Evolutionary conservation across 1,140 invertebrate species (phyloP).

Genomic region (Drosophila asahinai): DNA sequence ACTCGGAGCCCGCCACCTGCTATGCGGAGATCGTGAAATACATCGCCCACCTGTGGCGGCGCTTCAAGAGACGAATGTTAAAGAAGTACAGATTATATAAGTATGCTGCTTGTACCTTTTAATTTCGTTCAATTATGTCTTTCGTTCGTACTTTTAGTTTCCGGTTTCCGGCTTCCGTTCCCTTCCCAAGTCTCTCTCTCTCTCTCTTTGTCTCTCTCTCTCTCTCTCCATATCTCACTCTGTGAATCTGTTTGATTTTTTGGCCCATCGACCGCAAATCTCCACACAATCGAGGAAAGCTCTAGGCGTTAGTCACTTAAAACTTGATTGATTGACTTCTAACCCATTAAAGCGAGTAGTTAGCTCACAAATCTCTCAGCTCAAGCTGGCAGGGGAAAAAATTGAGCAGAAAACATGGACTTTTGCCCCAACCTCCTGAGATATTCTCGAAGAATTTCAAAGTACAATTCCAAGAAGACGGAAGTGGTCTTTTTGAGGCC

Average conservation of each 20-base stretch:
- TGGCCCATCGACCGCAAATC: slow-evolving; percentile 17
- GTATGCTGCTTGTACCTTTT: slow-evolving; percentile 85
- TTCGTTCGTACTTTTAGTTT: slow-evolving; percentile 57
- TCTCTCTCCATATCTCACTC: slow-evolving; percentile 2
- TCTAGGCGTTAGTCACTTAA: slow-evolving; percentile 35
- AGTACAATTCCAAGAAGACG: not conserved
- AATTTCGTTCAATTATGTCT: slow-evolving; percentile 77
- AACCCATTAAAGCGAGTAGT: slow-evolving; percentile 33
- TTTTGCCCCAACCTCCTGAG: not conserved
- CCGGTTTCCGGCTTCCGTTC: slow-evolving; percentile 43
- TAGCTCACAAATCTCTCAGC: slow-evolving; percentile 17
- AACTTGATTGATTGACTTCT: slow-evolving; percentile 24
- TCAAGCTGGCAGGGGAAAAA: not conserved
- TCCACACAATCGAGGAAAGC: not conserved
- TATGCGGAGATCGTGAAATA: slow-evolving; percentile 99
- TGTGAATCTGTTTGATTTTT: slow-evolving; percentile 11
- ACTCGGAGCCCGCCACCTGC: slow-evolving; percentile 96
- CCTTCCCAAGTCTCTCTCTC: slow-evolving; percentile 14
- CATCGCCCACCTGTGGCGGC: slow-evolving; percentile 95
- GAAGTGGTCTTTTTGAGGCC: not conserved
- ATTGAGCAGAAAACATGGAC: slow-evolving; percentile 16
- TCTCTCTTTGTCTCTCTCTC: not conserved
- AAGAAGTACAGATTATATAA: slow-evolving; percentile 92
- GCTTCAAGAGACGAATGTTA: slow-evolving; percentile 92
- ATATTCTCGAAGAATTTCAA: not conserved